Conservation (phyloP, 2,113 vertebrate species). For the Mormyrus lacerda region DNA sequence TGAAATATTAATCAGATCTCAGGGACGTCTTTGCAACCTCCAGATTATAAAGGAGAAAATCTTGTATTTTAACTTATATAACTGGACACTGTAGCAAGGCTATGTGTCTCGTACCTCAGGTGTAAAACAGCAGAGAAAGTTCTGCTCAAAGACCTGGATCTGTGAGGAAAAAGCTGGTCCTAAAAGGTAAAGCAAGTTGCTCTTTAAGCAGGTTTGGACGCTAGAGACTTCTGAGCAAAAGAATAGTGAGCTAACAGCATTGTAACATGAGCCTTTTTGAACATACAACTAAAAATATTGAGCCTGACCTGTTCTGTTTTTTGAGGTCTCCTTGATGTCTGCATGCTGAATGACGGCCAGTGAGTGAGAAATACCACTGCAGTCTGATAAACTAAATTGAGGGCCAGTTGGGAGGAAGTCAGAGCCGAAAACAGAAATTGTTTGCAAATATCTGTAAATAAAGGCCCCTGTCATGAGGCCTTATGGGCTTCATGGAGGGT, state of each 20-base stretch:
- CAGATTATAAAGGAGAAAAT: not conserved
- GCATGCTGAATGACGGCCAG: not conserved
- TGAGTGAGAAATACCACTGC: not conserved
- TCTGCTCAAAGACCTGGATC: not conserved
- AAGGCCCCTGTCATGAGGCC: not conserved
- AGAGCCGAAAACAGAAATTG: slow-evolving; percentile 19
- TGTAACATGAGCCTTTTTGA: not conserved
- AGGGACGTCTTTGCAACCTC: not conserved
- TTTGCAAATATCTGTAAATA: slow-evolving; percentile 14
- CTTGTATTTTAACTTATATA: not conserved
- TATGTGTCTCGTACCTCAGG: not conserved
- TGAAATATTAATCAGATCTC: not conserved
- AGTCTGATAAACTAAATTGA: slow-evolving; percentile 30
- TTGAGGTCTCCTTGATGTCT: not conserved
- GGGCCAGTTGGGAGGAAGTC: not conserved
- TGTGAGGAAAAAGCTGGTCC: not conserved
- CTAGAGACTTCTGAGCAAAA: not conserved
- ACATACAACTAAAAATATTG: not conserved
- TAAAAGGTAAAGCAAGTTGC: not conserved
- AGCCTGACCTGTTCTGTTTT: not conserved
- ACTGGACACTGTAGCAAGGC: not conserved
- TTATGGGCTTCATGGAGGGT: not conserved
- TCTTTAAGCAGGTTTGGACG: not conserved
- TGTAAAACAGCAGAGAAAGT: not conserved
- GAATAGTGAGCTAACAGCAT: not conserved